These are phyloP conservation scores for Hippocampus comes DNA, from an alignment of 2,113 vertebrate species.

Conservation along the genomic window DNA sequence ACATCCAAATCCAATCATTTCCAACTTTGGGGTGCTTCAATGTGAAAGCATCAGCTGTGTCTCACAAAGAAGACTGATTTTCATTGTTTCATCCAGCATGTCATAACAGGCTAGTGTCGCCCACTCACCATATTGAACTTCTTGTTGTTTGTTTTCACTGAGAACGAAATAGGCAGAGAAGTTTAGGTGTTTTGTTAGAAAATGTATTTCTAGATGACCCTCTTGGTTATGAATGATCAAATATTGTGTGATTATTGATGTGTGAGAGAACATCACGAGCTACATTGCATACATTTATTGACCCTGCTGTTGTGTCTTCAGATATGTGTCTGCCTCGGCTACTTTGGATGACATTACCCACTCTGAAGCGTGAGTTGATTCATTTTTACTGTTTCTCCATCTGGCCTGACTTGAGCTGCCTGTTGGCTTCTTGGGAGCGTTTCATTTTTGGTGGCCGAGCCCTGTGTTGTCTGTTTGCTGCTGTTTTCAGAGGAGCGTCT, in stretches of 20 bases:
- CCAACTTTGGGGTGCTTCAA: too few relatives aligned
- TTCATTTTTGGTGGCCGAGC: background rate
- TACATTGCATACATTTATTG: constrained; percentile 36
- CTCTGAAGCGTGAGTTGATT: constrained; percentile 83
- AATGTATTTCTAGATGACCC: background rate
- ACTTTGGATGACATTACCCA: constrained; percentile 84
- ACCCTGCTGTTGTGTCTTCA: constrained; percentile 78
- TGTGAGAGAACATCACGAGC: constrained; percentile 5
- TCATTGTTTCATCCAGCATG: too few relatives aligned
- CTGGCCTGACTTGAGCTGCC: constrained; percentile 14
- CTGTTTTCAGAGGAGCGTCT: background rate
- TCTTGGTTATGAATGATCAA: background rate
- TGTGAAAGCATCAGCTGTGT: too few relatives aligned
- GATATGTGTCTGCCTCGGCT: constrained; percentile 84
- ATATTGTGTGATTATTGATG: constrained; percentile 18
- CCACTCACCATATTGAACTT: background rate
- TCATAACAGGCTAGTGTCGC: too few relatives aligned
- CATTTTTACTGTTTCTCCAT: constrained; percentile 42
- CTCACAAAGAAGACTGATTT: too few relatives aligned
- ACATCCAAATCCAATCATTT: too few relatives aligned
- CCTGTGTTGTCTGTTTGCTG: background rate
- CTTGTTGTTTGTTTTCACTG: background rate
- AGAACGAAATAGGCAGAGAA: background rate
- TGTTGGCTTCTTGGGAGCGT: background rate
- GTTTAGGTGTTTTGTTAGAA: background rate